Evolutionary conservation across 2,113 vertebrate genomes (phyloP).

Genomic region (Mobula hypostoma): DNA sequence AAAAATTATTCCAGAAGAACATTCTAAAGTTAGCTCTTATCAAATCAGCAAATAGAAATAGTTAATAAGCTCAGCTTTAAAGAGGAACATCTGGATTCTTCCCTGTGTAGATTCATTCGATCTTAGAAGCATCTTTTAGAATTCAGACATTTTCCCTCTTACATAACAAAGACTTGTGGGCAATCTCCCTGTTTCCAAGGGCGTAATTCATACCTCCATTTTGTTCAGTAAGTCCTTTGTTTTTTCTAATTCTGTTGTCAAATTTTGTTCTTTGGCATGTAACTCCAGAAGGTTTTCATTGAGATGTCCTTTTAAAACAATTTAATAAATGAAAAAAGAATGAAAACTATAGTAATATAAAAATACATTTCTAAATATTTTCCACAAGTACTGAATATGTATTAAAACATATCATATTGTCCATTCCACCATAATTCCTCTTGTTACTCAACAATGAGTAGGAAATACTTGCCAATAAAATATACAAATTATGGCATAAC

Average conservation of each 20-base stretch:
- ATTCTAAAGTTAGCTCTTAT: background rate
- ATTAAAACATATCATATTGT: background rate
- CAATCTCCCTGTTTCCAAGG: background rate
- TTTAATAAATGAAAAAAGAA: background rate
- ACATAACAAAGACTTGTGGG: background rate
- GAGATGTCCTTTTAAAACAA: conserved; percentile 57
- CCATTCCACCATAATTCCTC: background rate
- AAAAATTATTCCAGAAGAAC: background rate
- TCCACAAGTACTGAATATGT: background rate
- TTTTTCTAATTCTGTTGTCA: conserved; percentile 62
- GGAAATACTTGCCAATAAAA: background rate
- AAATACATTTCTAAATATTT: background rate
- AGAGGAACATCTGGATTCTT: background rate
- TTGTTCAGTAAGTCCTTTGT: conserved; percentile 59
- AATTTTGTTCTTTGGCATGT: conserved; percentile 55
- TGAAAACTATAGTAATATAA: background rate
- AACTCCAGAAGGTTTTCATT: conserved; percentile 59
- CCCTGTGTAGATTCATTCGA: background rate
- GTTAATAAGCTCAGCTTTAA: background rate
- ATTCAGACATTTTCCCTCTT: background rate
- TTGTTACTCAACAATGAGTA: background rate
- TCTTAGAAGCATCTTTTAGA: background rate
- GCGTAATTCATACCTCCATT: conserved; percentile 57
- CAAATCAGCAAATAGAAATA: background rate
- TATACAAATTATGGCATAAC: background rate